Evolutionary conservation across 2,113 vertebrate genomes (phyloP).

Genomic region (Pica pica): DNA sequence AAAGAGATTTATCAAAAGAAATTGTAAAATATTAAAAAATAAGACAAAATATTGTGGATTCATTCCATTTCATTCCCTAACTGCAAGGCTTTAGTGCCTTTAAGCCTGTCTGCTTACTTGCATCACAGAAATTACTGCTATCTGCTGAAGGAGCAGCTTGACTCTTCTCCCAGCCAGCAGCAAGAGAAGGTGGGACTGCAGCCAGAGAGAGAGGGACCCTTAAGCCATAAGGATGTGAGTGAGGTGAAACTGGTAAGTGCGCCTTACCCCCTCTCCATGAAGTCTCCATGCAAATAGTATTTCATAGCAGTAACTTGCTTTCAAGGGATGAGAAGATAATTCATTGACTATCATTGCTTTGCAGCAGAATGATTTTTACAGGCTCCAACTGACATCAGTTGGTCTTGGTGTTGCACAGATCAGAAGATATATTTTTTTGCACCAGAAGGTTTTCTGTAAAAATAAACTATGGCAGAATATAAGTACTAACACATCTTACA

Average conservation of each 20-base stretch:
- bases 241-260: neutral
- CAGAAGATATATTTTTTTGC: neutral
- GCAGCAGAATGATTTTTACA: neutral
- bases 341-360: neutral
- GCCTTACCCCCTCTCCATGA: fast-evolving
- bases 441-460: neutral
- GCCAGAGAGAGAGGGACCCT: neutral
- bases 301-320: neutral
- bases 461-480: neutral
- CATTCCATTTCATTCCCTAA: neutral
- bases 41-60: neutral
- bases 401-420: neutral
- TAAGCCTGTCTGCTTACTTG: neutral
- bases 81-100: neutral
- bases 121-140: neutral
- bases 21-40: neutral
- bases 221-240: neutral
- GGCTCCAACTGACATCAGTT: neutral
- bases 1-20: neutral
- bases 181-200: neutral
- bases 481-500: constrained; percentile 5
- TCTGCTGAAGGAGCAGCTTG: neutral
- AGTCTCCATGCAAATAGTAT: neutral
- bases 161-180: neutral
- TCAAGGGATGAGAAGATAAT: neutral